These are phyloP conservation scores for Cavia aperea DNA, from an alignment of 2,113 vertebrate species.

Conservation along the genomic window DNA sequence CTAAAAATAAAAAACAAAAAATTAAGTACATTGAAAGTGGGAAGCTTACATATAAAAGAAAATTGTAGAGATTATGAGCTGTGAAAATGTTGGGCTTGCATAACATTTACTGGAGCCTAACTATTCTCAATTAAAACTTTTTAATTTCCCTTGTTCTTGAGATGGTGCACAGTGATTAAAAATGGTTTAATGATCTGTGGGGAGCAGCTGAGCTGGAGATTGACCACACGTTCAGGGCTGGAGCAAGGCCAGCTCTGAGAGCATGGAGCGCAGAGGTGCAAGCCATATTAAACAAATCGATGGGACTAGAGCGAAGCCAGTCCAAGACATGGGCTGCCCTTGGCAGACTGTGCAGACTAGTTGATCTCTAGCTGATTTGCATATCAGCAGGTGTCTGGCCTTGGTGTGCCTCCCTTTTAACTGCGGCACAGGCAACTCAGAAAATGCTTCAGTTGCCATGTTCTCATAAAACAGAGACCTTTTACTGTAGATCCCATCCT, in stretches of 20 bases:
- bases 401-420: not conserved
- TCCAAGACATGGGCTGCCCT: not conserved
- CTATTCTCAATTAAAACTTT: not conserved
- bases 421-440: not conserved
- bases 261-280: no score
- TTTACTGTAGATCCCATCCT: not conserved
- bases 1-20: not conserved
- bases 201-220: not conserved
- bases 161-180: not conserved
- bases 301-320: not conserved
- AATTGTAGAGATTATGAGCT: not conserved
- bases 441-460: not conserved
- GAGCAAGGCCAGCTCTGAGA: no score
- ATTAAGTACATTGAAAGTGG: not conserved
- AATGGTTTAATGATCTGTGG: not conserved
- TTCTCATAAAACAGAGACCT: not conserved
- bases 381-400: not conserved
- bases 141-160: not conserved
- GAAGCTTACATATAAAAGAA: not conserved
- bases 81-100: not conserved
- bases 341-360: not conserved
- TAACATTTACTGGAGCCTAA: not conserved
- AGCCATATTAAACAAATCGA: no score
- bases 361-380: not conserved
- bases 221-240: not conserved